These are phyloP conservation scores for Tenthredo notha DNA, from an alignment of 2,888 invertebrate species.

Conservation along the genomic window DNA sequence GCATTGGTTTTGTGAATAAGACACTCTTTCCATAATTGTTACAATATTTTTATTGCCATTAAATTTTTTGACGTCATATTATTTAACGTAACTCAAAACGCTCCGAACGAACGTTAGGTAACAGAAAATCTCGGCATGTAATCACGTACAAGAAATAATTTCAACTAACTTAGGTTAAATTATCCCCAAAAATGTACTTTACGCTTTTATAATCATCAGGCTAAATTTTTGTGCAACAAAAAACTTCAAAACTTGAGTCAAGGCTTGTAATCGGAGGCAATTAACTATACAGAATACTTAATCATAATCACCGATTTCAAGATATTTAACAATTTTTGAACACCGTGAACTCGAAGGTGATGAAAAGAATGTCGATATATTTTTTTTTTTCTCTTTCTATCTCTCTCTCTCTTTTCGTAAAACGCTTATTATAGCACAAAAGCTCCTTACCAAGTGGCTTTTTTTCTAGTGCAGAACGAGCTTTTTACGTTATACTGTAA, in stretches of 20 bases:
- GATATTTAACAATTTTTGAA: neutral
- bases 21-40: neutral
- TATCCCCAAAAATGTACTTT: no score
- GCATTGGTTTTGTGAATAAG: neutral
- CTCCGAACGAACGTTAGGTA: no score
- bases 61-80: no score
- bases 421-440: neutral
- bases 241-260: neutral
- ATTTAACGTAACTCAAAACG: no score
- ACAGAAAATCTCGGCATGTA: no score
- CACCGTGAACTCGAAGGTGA: neutral
- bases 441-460: neutral
- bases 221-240: neutral
- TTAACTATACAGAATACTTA: neutral
- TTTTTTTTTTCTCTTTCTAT: no score
- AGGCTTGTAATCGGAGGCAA: neutral
- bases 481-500: neutral
- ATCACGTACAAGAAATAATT: no score
- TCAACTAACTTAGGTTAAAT: no score
- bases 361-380: neutral
- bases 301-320: neutral
- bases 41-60: neutral
- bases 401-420: neutral
- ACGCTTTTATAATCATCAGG: neutral
- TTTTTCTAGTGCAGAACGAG: constrained; percentile 3